phyloP scores from a whole-genome alignment of 2,888 invertebrate species.

The Tipula vernalis region DNA sequence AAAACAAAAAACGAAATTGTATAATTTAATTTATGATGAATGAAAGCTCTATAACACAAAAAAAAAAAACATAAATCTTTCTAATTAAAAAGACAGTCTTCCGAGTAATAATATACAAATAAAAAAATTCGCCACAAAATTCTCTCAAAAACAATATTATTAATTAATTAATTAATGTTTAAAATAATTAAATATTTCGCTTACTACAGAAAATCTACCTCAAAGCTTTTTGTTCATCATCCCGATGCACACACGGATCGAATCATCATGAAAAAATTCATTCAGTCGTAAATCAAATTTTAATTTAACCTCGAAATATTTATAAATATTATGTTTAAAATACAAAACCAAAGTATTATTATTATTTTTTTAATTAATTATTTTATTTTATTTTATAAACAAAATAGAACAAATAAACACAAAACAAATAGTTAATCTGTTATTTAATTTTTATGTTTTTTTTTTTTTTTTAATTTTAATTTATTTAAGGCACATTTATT shows the following conservation, averaged over 20 bases:
- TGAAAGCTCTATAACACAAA: background rate
- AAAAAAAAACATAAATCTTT: too few relatives aligned
- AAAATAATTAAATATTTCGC: background rate
- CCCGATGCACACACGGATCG: background rate
- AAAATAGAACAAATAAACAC: background rate
- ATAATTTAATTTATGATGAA: background rate
- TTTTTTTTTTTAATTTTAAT: background rate
- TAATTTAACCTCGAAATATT: background rate
- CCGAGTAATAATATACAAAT: background rate
- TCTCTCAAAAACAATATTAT: background rate
- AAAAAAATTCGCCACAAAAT: background rate
- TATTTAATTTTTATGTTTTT: background rate
- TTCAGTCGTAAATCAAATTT: background rate
- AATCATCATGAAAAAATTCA: background rate
- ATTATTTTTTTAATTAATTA: too few relatives aligned
- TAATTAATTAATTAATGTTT: background rate
- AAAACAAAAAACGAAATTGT: background rate
- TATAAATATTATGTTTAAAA: background rate
- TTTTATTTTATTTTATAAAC: background rate
- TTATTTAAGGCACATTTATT: background rate
- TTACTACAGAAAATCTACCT: constrained; percentile 4
- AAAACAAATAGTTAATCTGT: background rate
- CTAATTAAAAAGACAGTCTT: background rate
- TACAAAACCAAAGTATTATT: background rate
- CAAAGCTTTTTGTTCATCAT: background rate